Percentiles rank a stretch among this genome's conserved stretches.
Conservation (phyloP, 1,140 invertebrate genomes). For the Drosophila littoralis region DNA sequence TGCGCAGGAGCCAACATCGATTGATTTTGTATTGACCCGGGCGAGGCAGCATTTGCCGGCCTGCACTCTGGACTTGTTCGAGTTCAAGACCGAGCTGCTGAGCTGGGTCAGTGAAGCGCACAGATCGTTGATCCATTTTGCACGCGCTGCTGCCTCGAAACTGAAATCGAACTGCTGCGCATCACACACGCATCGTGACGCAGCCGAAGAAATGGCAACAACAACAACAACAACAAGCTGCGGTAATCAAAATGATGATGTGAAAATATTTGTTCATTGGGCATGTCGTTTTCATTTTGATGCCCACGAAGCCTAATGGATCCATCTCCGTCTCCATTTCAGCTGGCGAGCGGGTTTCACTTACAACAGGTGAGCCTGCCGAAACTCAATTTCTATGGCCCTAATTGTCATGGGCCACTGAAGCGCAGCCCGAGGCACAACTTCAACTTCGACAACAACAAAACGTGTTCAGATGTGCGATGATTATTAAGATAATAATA, state of each 20-base stretch:
- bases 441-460: slow-evolving; percentile 7
- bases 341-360: slow-evolving; percentile 28
- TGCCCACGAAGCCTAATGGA: slow-evolving; percentile 49
- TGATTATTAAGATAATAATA: slow-evolving; percentile 42
- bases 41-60: neutral
- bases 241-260: slow-evolving; percentile 75
- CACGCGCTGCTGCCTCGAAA: slow-evolving; percentile 70
- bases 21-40: slow-evolving; percentile 3
- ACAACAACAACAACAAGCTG: slow-evolving; percentile 20
- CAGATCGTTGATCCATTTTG: slow-evolving; percentile 77
- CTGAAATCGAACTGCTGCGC: slow-evolving; percentile 59
- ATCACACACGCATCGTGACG: slow-evolving; percentile 13
- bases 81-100: neutral
- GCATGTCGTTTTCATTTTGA: slow-evolving; percentile 61
- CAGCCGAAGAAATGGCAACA: neutral
- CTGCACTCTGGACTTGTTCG: too few relatives aligned
- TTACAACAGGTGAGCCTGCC: slow-evolving; percentile 65
- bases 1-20: slow-evolving; percentile 47
- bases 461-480: slow-evolving; percentile 8
- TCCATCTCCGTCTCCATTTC: slow-evolving; percentile 31
- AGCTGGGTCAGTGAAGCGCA: slow-evolving; percentile 59
- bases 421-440: slow-evolving; percentile 60
- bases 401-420: slow-evolving; percentile 80
- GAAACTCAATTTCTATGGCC: slow-evolving; percentile 52
- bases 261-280: slow-evolving; percentile 77